phyloP scores from a whole-genome alignment of 2,797 vertebrate genomes.

The Bucorvus abyssinicus region DNA sequence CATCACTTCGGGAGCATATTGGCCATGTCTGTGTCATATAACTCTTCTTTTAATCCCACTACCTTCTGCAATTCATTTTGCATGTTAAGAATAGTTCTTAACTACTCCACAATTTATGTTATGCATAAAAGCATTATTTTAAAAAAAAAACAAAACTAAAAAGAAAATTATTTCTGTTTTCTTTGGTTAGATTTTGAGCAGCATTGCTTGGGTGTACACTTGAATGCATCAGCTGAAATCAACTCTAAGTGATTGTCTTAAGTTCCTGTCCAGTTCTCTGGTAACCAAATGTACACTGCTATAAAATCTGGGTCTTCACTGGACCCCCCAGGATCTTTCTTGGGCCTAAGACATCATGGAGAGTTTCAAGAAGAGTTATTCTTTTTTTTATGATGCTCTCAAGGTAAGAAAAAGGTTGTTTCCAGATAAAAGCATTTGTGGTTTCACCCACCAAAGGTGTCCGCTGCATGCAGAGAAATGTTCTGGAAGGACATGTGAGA shows the following conservation, averaged over 20 bases:
- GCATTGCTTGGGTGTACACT: neutral
- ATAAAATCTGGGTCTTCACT: neutral
- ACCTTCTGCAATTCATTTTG: neutral
- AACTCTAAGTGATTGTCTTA: neutral
- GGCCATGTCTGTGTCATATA: accelerated
- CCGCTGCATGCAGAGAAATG: neutral
- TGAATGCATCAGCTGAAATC: neutral
- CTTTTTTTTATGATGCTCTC: neutral
- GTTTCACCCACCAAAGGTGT: neutral
- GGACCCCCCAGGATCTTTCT: neutral
- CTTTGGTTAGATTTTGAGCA: neutral
- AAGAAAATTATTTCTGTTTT: neutral
- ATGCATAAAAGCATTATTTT: neutral
- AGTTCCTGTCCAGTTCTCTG: neutral
- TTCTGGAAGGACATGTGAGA: neutral
- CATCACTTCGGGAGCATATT: neutral
- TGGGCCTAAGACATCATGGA: neutral
- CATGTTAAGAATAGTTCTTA: neutral
- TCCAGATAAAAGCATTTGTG: neutral
- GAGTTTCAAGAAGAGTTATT: neutral
- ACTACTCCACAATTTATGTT: neutral
- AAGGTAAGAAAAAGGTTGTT: neutral
- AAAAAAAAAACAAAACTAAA: neutral
- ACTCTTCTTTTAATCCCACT: neutral
- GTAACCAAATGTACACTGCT: neutral